Percentiles rank a stretch among this genome's conserved stretches.
Conservation (phyloP, 2,113 vertebrate genomes). For the Catharus fuscescens region DNA sequence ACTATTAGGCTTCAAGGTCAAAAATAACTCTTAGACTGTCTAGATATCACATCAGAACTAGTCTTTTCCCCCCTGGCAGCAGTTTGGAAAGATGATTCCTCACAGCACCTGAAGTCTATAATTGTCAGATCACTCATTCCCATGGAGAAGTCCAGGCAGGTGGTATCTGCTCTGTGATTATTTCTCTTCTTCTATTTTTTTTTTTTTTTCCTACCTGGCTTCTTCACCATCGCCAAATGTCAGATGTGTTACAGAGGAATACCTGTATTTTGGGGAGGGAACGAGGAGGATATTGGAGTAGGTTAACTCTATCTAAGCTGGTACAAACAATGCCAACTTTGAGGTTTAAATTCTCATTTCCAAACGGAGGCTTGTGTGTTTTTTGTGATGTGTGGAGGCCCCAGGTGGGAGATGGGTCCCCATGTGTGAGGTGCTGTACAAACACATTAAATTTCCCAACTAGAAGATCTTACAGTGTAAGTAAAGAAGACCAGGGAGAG, state of each 20-base stretch:
- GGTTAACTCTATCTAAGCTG: not conserved
- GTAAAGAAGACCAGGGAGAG: constrained; percentile 35
- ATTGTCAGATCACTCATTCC: constrained; percentile 60
- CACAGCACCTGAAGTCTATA: constrained; percentile 29
- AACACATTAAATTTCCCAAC: constrained; percentile 38
- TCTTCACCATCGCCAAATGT: not conserved
- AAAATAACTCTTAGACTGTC: constrained; percentile 70
- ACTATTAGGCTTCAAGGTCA: constrained; percentile 72
- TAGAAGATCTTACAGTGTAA: constrained; percentile 43
- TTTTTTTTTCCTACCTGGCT: not conserved
- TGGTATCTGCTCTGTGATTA: constrained; percentile 52
- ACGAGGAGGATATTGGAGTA: not conserved
- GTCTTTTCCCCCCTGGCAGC: constrained; percentile 67
- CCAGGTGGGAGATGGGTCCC: not conserved
- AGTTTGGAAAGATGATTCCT: constrained; percentile 61
- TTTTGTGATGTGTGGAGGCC: not conserved
- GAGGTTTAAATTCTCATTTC: not conserved
- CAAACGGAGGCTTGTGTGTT: not conserved
- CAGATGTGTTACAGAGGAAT: not conserved
- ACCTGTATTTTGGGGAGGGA: not conserved
- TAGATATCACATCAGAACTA: constrained; percentile 52
- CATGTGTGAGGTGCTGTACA: not conserved
- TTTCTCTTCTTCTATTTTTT: not conserved
- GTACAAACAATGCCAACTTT: not conserved
- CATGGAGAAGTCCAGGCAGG: constrained; percentile 14